Conservation (phyloP, 1,140 invertebrate species). For the Eulimnadia texana region DNA sequence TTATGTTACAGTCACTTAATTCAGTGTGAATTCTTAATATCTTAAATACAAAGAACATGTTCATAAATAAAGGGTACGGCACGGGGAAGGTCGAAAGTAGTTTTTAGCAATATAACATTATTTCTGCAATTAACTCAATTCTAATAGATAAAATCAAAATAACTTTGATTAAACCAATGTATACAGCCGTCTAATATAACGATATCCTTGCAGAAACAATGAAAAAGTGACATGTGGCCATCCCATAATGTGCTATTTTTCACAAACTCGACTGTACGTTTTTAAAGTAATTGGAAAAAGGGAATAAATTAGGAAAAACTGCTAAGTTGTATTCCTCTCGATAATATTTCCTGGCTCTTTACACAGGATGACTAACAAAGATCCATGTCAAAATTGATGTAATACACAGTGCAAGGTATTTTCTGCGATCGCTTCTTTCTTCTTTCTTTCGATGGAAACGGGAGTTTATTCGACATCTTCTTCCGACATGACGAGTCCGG, state of each 20-base stretch:
- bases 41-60: no score
- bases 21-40: no score
- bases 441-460: neutral
- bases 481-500: conserved; percentile 13
- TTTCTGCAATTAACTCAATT: neutral
- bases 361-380: neutral
- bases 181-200: neutral
- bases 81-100: no score
- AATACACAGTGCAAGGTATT: no score
- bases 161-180: neutral
- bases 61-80: no score
- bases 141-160: neutral
- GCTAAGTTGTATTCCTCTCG: neutral
- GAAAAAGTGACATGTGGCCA: neutral
- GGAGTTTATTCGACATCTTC: conserved; percentile 14
- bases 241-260: neutral
- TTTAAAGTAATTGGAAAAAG: neutral
- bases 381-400: no score
- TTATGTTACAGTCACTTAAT: no score
- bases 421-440: no score
- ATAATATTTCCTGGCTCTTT: neutral
- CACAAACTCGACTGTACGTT: neutral
- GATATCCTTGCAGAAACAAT: neutral
- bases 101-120: neutral
- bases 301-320: neutral